A percentile compares a stretch with the other conserved stretches of the same genome.
These are phyloP conservation scores for Pectinophora gossypiella DNA, from an alignment of 1,140 invertebrate genomes.

Conservation along the genomic window DNA sequence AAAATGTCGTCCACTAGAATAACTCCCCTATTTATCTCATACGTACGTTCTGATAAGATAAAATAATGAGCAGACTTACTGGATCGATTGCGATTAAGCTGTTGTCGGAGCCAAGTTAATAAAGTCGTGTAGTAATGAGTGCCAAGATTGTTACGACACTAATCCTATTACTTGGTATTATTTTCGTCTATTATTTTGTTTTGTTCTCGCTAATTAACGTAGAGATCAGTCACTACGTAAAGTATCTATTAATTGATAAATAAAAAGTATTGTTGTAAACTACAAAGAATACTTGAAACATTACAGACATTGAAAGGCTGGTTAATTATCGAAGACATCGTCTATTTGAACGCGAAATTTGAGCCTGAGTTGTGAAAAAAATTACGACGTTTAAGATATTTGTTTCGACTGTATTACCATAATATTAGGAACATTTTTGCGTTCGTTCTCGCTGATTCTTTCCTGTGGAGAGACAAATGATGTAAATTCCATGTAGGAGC, in stretches of 20 bases:
- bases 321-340: no score
- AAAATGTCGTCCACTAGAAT: constrained; percentile 62
- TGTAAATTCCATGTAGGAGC: not conserved
- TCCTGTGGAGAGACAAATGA: not conserved
- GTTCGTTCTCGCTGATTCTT: not conserved
- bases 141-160: not conserved
- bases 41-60: constrained; percentile 59
- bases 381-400: not conserved
- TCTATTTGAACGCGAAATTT: no score
- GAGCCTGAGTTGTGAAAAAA: not conserved
- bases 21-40: constrained; percentile 55
- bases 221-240: not conserved
- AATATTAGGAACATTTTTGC: not conserved
- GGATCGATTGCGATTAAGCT: constrained; percentile 51
- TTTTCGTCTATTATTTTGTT: not conserved
- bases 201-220: not conserved
- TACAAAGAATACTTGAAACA: not conserved
- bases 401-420: not conserved
- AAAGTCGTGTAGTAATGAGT: not conserved
- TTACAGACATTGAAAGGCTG: not conserved
- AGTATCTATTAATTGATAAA: not conserved
- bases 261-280: not conserved
- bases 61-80: constrained; percentile 63
- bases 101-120: constrained; percentile 21
- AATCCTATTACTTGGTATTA: not conserved